Evolutionary conservation across 2,797 vertebrate genomes (phyloP).

Genomic region (Myotis myotis): DNA sequence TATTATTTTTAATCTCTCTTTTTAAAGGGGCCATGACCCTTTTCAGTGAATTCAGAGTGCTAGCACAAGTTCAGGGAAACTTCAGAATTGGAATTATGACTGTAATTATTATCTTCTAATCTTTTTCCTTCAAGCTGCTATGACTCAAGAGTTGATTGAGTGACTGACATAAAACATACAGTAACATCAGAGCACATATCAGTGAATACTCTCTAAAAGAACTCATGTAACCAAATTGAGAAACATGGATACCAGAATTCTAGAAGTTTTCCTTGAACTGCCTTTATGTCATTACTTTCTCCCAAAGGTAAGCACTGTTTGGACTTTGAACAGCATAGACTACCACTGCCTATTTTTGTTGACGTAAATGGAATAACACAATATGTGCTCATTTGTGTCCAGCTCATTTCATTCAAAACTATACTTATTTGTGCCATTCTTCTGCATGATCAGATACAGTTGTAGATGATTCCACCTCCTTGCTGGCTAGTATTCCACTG

Average conservation of each 20-base stretch:
- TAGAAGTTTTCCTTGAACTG: not conserved
- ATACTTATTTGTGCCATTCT: not conserved
- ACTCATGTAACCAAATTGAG: not conserved
- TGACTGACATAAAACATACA: not conserved
- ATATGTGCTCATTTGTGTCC: not conserved
- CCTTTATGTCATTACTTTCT: not conserved
- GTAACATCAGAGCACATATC: not conserved
- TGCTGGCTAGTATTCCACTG: not conserved
- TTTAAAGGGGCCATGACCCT: not conserved
- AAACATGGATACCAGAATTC: not conserved
- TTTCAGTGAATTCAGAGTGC: not conserved
- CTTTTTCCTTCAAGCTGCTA: not conserved
- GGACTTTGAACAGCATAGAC: not conserved
- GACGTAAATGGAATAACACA: not conserved
- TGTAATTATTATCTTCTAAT: not conserved
- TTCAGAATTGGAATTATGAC: constrained; percentile 37
- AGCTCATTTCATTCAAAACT: not conserved
- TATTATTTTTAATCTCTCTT: constrained; percentile 9
- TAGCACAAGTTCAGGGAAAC: constrained; percentile 11
- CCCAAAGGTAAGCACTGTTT: not conserved
- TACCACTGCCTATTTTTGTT: not conserved
- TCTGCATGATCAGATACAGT: not conserved
- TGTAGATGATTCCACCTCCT: not conserved
- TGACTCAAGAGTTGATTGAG: not conserved
- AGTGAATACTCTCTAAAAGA: not conserved